phyloP scores from a whole-genome alignment of 2,113 vertebrate species.

The Pteruthius melanotis region DNA sequence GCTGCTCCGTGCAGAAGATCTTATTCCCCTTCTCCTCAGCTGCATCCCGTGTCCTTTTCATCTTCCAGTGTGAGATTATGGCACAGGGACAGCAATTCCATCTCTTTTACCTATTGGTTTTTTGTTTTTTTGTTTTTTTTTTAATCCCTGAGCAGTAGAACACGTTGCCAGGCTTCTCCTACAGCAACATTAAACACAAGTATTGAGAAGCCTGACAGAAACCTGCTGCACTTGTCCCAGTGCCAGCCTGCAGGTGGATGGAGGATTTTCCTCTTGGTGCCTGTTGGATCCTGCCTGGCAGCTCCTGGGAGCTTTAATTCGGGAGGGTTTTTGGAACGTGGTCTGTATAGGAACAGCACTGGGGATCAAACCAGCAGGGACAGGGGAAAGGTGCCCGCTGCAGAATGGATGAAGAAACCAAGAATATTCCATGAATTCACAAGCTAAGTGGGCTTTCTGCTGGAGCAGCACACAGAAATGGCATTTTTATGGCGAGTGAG shows the following conservation, averaged over 20 bases:
- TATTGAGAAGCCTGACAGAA: constrained; percentile 28
- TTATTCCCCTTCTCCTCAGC: not conserved
- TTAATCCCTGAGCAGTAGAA: not conserved
- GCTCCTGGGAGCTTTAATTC: constrained; percentile 45
- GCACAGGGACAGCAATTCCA: not conserved
- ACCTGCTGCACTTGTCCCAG: constrained; percentile 64
- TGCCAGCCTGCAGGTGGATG: constrained; percentile 78
- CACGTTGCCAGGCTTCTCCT: not conserved
- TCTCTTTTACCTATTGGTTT: not conserved
- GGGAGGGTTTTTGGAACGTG: not conserved
- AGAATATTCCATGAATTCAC: not conserved
- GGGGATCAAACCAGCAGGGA: not conserved
- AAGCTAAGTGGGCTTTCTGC: not conserved
- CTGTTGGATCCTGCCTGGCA: constrained; percentile 68
- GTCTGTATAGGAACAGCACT: not conserved
- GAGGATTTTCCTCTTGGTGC: constrained; percentile 53
- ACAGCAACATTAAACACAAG: not conserved
- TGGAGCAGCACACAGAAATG: not conserved
- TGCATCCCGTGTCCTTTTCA: not conserved
- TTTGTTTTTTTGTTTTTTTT: not conserved
- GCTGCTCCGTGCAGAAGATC: not conserved
- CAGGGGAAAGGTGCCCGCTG: not conserved
- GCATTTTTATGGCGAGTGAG: not conserved
- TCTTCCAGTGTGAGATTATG: not conserved
- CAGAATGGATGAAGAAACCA: not conserved